Percentiles rank a stretch among this genome's conserved stretches.
Conservation (phyloP, 2,797 vertebrate genomes). For the Sebastes minor region DNA sequence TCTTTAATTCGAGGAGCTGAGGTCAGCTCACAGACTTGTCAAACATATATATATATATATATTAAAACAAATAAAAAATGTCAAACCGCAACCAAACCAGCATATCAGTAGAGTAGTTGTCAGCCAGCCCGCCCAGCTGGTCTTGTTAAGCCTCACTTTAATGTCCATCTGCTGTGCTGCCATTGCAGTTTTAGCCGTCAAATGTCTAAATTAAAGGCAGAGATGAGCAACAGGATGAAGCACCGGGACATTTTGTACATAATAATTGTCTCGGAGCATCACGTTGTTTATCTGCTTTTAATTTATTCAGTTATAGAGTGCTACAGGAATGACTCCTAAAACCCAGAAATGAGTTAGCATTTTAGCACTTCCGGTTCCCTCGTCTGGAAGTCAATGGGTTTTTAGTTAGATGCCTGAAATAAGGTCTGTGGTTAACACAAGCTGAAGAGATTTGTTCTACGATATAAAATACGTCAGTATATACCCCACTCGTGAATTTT, state of each 20-base stretch:
- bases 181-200: not conserved
- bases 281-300: not conserved
- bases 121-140: conserved; percentile 21
- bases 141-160: conserved; percentile 15
- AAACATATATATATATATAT: not conserved
- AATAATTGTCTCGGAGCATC: not conserved
- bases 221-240: not conserved
- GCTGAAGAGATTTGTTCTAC: too few species aligned
- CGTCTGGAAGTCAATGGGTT: too few species aligned
- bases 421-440: too few species aligned
- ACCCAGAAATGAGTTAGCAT: too few species aligned
- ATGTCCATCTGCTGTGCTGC: conserved; percentile 30
- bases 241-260: not conserved
- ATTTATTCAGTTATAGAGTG: not conserved
- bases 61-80: not conserved
- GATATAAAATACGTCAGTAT: not conserved
- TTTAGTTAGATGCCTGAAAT: too few species aligned
- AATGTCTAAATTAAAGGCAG: conserved; percentile 9
- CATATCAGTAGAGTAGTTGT: conserved; percentile 26
- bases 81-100: conserved; percentile 44
- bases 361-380: too few species aligned
- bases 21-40: conserved; percentile 38
- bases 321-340: too few species aligned
- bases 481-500: too few species aligned
- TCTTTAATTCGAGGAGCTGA: conserved; percentile 48